Base-by-base conservation (phyloP, 2,888 invertebrate genomes). In the Mycalesis mineus region DNA sequence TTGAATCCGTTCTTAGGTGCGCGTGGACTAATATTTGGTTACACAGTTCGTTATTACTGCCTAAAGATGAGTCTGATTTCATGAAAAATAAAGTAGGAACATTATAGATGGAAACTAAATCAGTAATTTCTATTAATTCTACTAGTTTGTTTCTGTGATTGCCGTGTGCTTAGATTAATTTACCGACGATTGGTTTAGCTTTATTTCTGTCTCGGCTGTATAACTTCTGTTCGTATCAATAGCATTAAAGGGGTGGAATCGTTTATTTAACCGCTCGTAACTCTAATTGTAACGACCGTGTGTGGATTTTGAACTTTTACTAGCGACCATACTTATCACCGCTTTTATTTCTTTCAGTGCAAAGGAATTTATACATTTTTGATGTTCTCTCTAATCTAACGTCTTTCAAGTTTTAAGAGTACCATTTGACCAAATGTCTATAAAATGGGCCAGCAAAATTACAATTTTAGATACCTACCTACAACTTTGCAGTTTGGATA, bases 221-320 rank as follows among this genome's bases (percentile, higher is more conserved):
- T 70, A 75, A 60, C 63, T 63, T 58, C 75, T 73, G 72, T 70
- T 73, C 71, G 73, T 76, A 67, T 73, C 76, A 77, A 83, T 82
- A 74, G 77, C 75, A 73, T 82, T 84, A 84, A 86, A 84, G 82
- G 82, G 80, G 74, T 77, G 78, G 76, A 79, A 75, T 72, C 75
- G 82, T 87, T 86, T 88, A 86, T 88, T 87, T 88, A 83, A 87
- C 81, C 79, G 85, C 78, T 86, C 83, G 84, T 87, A 84, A 88
- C 79, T 77, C 71, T 74, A 66, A 71, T 78, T 73, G 81, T 84
- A 80, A 84, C 76, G 78, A 80, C 74, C 72, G 74, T 72, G 75
- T 80, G 82, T 82, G 77, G 82, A 82, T 80, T 82, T 83, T 79
- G 73, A 77, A 73, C 78, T 74, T 77, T 78, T 75, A 77, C 75